Evolutionary conservation across 2,113 vertebrate genomes (phyloP).

Genomic region (Poeciliopsis occidentalis): DNA sequence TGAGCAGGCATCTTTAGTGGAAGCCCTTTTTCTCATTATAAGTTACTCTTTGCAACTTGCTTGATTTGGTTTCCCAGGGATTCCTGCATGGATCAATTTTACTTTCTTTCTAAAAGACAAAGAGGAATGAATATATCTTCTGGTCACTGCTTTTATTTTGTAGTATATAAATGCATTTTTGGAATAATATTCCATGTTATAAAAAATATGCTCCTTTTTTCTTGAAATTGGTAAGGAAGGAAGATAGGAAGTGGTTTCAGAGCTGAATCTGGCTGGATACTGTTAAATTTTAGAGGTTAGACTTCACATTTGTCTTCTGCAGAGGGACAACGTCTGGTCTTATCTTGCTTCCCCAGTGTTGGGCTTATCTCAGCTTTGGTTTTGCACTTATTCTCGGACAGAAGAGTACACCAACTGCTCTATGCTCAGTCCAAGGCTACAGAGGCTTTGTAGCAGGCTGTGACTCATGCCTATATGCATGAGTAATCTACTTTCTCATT

Average conservation of each 20-base stretch:
- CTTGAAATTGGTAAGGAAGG: conserved; percentile 1
- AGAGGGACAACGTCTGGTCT: conserved; percentile 26
- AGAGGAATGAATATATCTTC: conserved; percentile 23
- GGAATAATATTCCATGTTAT: conserved; percentile 9
- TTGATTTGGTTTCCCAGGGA: conserved; percentile 15
- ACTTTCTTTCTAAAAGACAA: conserved; percentile 12
- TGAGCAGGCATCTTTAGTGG: conserved; percentile 17
- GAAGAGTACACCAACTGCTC: conserved; percentile 5
- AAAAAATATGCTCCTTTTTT: not conserved
- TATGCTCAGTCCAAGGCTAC: conserved; percentile 29
- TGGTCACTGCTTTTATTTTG: conserved; percentile 17
- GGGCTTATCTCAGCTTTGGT: conserved; percentile 39
- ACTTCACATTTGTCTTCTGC: conserved; percentile 31
- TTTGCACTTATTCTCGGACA: conserved; percentile 29
- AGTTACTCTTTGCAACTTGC: conserved; percentile 16
- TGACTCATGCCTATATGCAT: conserved; percentile 39
- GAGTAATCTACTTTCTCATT: conserved; percentile 49
- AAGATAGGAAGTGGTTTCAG: not conserved
- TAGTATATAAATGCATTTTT: not conserved
- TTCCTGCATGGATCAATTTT: conserved; percentile 24
- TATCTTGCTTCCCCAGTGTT: conserved; percentile 51
- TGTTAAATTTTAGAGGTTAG: conserved; percentile 35
- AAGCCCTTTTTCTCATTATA: conserved; percentile 29
- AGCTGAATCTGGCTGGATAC: conserved; percentile 6
- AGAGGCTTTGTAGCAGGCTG: conserved; percentile 13